Evolutionary conservation across 2,797 vertebrate species (phyloP), one percentile per base, ranked within the genome.

Genomic region (Alectoris magna): DNA sequence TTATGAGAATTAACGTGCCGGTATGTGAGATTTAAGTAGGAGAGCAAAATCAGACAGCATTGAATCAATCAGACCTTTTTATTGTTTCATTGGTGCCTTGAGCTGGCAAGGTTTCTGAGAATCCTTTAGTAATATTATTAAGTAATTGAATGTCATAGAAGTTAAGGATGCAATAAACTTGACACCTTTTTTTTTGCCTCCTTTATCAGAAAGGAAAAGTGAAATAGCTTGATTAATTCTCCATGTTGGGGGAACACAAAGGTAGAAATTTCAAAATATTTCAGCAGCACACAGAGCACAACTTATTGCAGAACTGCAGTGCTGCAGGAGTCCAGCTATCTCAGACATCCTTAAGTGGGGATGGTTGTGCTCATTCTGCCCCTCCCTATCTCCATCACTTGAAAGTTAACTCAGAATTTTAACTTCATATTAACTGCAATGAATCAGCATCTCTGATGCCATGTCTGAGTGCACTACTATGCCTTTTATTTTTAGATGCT

Each of bases 401-500:
- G 2, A 80, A 72, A 88, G 81, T 70, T 39, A 75, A 60, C 70
- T 76, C 68, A 64, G 80, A 76, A 85, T 83, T 93, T 85, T 59
- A 70, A 7, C 84, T 91, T 70, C 68, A 58, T 87, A 83, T 88
- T 87, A 72, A 80, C 41, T 36, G 58, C 72, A 93, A 75, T 92
- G 84, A 90, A 88, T 92, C 75, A 87, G 84, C 88, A 85, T 89
- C 72, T 89, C 43, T 74, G 69, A 67, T 93, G 75, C 62, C 84
- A 53, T 63, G 48, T 74, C 17, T 90, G 86, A 82, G 63, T 70
- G 68, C 64, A 88, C 53, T 39, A 76, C 58, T 74, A 34, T 1
- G 38, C 13, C 21, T 74, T 90, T 84, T 94, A 94, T 94, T 96
- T 96, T 94, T 94, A 90, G 87, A 83, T 80, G 70, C 60, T 89